Percentiles rank a stretch among this genome's conserved stretches.
These are phyloP conservation scores for Periparus ater DNA, from an alignment of 2,797 vertebrate genomes.

Conservation along the genomic window DNA sequence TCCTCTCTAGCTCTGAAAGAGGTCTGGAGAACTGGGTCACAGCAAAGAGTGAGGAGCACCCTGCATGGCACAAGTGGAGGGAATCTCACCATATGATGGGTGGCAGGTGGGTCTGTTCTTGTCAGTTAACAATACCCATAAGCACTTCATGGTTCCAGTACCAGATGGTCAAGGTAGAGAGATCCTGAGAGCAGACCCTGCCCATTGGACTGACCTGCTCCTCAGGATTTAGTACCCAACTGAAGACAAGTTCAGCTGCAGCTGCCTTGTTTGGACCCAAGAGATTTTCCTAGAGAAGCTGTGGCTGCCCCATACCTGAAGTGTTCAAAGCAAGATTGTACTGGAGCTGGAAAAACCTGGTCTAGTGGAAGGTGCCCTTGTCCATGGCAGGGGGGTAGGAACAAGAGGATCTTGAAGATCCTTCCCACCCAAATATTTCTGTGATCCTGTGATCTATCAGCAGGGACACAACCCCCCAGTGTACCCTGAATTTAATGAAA, in stretches of 20 bases:
- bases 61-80: background rate
- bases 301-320: background rate
- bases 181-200: background rate
- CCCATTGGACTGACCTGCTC: background rate
- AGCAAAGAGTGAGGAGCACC: background rate
- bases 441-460: background rate
- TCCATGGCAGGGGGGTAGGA: background rate
- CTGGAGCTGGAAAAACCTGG: background rate
- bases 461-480: rapidly evolving
- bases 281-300: background rate
- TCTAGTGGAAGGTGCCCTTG: background rate
- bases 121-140: background rate
- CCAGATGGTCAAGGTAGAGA: background rate
- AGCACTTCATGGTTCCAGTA: background rate
- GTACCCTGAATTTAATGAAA: background rate
- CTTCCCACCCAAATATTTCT: background rate
- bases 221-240: background rate
- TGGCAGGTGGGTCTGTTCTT: background rate
- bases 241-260: background rate
- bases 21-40: background rate
- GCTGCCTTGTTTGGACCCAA: background rate
- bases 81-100: background rate
- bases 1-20: background rate
- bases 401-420: background rate
- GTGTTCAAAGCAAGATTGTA: background rate